Conservation (phyloP, 2,797 vertebrate species). For the Eptatretus atami region DNA sequence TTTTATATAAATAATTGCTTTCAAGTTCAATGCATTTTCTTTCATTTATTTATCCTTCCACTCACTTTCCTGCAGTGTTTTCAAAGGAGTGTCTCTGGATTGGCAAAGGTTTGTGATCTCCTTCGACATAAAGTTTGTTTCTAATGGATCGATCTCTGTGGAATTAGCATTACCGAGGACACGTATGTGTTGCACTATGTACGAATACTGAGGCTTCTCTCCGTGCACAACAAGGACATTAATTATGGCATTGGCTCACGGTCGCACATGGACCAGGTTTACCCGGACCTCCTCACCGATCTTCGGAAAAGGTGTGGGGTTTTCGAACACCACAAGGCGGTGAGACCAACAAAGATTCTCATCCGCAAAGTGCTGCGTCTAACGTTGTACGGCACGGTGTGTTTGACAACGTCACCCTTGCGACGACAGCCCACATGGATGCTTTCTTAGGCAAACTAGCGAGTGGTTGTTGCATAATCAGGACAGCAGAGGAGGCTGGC, state of each 20-base stretch:
- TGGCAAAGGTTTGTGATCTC: constrained; percentile 67
- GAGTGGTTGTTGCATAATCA: constrained; percentile 75
- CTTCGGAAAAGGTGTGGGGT: constrained; percentile 75
- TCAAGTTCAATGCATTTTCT: too few species aligned
- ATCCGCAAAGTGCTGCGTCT: constrained; percentile 41
- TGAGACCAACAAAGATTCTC: constrained; percentile 76
- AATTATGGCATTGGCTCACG: constrained; percentile 57
- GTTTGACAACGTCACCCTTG: constrained; percentile 61
- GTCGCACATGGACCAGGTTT: constrained; percentile 39
- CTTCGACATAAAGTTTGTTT: constrained; percentile 47
- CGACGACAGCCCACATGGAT: constrained; percentile 63
- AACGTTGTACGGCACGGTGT: constrained; percentile 31
- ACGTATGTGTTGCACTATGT: constrained; percentile 57
- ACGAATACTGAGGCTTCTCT: constrained; percentile 44
- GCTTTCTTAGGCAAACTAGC: constrained; percentile 66
- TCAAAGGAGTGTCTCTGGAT: constrained; percentile 54
- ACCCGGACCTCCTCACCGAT: constrained; percentile 79
- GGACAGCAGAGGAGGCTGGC: constrained; percentile 82
- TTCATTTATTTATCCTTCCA: too few species aligned
- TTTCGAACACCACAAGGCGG: constrained; percentile 91
- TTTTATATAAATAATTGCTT: too few species aligned
- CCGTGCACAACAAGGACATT: constrained; percentile 42
- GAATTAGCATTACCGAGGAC: constrained; percentile 69
- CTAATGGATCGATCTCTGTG: constrained; percentile 61
- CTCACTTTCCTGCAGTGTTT: constrained; percentile 20